Conservation (phyloP, 2,113 vertebrate species). For the Isurus oxyrinchus region DNA sequence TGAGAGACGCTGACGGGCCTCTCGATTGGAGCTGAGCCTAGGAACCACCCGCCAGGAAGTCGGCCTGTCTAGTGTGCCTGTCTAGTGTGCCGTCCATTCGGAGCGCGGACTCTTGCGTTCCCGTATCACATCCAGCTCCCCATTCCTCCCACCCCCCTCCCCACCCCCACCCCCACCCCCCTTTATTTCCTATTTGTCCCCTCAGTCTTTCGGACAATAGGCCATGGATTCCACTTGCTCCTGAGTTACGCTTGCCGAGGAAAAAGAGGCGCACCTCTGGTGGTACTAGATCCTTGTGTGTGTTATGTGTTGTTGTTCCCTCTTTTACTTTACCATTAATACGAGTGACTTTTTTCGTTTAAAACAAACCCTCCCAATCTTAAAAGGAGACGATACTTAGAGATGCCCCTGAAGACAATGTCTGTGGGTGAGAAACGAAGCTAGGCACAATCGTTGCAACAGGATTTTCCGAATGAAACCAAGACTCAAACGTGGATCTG, state of each 20-base stretch:
- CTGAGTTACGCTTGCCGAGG: neutral
- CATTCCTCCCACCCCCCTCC: neutral
- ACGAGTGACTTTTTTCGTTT: neutral
- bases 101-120: neutral
- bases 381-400: neutral
- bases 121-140: neutral
- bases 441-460: neutral
- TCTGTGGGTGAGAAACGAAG: neutral
- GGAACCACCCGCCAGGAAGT: neutral
- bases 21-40: neutral
- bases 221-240: neutral
- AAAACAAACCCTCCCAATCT: neutral
- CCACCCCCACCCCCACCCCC: neutral
- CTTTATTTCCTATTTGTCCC: neutral
- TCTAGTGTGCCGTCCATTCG: neutral
- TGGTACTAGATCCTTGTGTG: neutral
- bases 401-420: neutral
- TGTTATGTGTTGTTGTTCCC: neutral
- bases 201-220: neutral
- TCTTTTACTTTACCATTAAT: neutral
- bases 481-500: neutral
- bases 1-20: neutral
- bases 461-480: neutral
- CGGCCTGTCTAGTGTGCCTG: neutral
- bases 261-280: constrained; percentile 20